These are phyloP conservation scores for Empidonax traillii DNA, from an alignment of 2,113 vertebrate species.

Conservation along the genomic window DNA sequence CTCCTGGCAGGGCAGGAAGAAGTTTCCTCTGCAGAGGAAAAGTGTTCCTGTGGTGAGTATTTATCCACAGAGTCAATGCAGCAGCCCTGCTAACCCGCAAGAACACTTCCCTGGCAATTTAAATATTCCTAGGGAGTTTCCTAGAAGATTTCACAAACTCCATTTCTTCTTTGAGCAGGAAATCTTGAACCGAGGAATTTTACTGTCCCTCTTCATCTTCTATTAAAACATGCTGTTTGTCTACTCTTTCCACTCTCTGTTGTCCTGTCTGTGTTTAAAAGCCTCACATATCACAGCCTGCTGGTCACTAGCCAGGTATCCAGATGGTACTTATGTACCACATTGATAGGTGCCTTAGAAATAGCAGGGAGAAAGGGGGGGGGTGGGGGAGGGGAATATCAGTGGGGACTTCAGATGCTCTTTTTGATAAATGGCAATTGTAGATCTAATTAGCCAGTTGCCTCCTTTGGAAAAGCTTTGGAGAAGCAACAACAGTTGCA, in stretches of 20 bases:
- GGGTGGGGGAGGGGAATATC: neutral
- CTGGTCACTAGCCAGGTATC: slow-evolving; percentile 48
- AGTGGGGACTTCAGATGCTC: neutral
- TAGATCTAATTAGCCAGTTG: neutral
- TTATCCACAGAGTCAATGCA: neutral
- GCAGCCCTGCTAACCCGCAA: neutral
- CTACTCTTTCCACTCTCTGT: neutral
- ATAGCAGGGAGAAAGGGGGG: neutral
- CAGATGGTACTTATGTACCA: slow-evolving; percentile 21
- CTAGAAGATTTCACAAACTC: neutral
- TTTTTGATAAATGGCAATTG: slow-evolving; percentile 17
- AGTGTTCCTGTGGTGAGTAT: neutral
- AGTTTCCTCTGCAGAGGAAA: neutral
- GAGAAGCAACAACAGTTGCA: neutral
- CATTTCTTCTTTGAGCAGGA: neutral
- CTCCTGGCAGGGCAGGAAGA: neutral
- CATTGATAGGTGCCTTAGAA: slow-evolving; percentile 19
- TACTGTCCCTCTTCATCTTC: neutral
- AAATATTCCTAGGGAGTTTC: neutral
- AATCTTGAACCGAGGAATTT: neutral
- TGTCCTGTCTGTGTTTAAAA: neutral
- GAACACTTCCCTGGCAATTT: neutral
- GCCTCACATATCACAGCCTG: neutral
- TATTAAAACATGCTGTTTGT: neutral
- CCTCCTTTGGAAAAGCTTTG: neutral